Conservation (phyloP, 2,113 vertebrate species). For the Mionectes macconnelli region DNA sequence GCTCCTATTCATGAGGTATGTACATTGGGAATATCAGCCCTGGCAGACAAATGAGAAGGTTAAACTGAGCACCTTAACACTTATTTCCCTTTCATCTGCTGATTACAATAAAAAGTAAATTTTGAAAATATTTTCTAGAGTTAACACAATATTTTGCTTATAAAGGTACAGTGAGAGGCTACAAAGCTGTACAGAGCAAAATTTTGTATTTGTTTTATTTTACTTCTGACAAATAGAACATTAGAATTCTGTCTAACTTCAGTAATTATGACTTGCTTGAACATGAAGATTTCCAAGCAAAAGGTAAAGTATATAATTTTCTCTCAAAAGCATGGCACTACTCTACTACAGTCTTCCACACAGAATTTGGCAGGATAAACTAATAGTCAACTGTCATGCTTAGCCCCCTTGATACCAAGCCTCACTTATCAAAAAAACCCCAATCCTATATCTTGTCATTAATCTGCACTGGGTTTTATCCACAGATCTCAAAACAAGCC, state of each 20-base stretch:
- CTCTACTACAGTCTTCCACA: not conserved
- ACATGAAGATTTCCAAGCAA: not conserved
- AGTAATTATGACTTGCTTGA: not conserved
- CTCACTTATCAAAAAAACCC: not conserved
- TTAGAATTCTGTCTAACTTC: not conserved
- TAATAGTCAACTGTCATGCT: not conserved
- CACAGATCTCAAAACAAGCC: constrained; percentile 7
- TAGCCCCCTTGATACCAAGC: not conserved
- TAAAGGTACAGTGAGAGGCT: not conserved
- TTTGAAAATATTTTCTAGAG: not conserved
- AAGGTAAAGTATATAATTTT: not conserved
- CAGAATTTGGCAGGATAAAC: not conserved
- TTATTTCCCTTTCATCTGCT: not conserved
- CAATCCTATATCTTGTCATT: not conserved
- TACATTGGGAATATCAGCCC: not conserved
- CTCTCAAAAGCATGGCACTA: not conserved
- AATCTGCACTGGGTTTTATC: constrained; percentile 18
- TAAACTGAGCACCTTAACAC: not conserved
- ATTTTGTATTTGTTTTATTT: not conserved
- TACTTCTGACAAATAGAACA: not conserved
- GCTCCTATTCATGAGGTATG: not conserved
- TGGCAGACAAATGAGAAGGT: not conserved
- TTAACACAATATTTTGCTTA: not conserved
- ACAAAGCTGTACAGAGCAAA: not conserved
- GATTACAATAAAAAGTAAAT: not conserved